phyloP scores from a whole-genome alignment of 2,797 vertebrate species.

The Alosa sapidissima region DNA sequence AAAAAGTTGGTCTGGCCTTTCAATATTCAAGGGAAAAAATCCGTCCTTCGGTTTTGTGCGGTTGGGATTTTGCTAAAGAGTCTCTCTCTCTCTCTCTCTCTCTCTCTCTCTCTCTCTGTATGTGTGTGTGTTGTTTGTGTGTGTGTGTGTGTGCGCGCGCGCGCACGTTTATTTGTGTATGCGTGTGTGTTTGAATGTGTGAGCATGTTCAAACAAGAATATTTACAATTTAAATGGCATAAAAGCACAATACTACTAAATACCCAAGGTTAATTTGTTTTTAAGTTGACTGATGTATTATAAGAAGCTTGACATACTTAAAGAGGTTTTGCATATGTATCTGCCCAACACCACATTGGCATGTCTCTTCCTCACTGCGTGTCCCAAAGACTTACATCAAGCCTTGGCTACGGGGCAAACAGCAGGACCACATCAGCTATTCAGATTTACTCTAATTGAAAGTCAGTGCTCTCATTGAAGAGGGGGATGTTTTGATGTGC shows the following conservation, averaged over 20 bases:
- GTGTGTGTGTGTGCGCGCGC: background rate
- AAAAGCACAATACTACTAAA: background rate
- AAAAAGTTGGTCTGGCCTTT: constrained; percentile 49
- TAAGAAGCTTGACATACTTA: constrained; percentile 32
- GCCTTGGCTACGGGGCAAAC: background rate
- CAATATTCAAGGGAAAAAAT: constrained; percentile 50
- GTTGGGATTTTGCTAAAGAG: background rate
- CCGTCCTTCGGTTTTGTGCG: constrained; percentile 28
- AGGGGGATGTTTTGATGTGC: constrained; percentile 27
- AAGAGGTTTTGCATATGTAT: constrained; percentile 20
- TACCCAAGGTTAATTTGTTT: constrained; percentile 6
- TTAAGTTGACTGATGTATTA: constrained; percentile 34
- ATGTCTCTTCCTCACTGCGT: background rate
- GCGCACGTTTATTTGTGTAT: no score
- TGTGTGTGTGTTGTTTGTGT: background rate
- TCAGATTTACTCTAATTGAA: constrained; percentile 35
- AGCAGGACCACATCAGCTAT: background rate
- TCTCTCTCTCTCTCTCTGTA: no score
- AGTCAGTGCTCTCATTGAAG: constrained; percentile 26
- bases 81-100: no score
- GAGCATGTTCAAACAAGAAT: constrained; percentile 33
- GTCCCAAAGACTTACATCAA: constrained; percentile 18
- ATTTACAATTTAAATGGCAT: background rate
- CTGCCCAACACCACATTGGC: background rate
- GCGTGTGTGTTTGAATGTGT: background rate